A percentile compares a stretch with the other conserved stretches of the same genome.
Evolutionary conservation across 2,797 vertebrate genomes (phyloP).

Genomic region (Tapera naevia): DNA sequence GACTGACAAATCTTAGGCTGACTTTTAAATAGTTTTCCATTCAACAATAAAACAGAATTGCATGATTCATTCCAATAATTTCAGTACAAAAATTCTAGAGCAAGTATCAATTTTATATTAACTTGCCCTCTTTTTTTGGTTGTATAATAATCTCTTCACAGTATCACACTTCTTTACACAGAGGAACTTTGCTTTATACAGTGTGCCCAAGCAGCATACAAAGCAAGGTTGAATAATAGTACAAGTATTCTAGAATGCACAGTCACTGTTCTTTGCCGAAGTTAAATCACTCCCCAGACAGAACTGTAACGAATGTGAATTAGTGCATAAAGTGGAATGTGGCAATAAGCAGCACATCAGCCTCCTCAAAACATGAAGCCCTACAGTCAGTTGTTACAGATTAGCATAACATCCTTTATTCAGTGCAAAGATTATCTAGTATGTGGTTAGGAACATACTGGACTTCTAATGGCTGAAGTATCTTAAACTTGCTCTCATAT

Average conservation of each 20-base stretch:
- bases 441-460: background rate
- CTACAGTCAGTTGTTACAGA: background rate
- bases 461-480: background rate
- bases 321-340: background rate
- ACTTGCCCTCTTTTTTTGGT: background rate
- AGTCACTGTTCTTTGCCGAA: background rate
- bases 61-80: background rate
- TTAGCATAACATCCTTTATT: background rate
- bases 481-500: background rate
- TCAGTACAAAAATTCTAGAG: background rate
- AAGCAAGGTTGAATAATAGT: background rate
- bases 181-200: background rate
- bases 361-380: background rate
- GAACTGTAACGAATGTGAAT: background rate
- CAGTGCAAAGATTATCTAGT: background rate
- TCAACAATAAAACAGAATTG: background rate
- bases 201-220: background rate
- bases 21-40: background rate
- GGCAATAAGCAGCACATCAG: background rate
- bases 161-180: background rate
- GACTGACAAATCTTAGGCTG: background rate
- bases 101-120: background rate
- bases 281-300: background rate
- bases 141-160: background rate
- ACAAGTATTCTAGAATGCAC: background rate